Conservation (phyloP, 2,797 vertebrate genomes). For the Chiloscyllium punctatum region DNA sequence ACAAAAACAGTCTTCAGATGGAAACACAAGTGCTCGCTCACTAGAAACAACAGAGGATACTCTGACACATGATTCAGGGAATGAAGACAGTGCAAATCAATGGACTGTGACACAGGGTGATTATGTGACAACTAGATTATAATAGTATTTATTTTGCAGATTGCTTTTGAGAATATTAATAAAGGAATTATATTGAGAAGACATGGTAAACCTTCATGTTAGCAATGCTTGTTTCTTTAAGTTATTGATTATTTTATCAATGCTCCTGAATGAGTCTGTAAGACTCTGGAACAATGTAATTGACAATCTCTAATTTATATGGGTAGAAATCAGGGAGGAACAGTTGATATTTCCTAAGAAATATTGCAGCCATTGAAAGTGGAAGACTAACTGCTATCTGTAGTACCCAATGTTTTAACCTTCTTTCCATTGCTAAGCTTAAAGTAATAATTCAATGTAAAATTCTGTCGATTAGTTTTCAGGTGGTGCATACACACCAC, state of each 20-base stretch:
- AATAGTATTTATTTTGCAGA: slow-evolving; percentile 55
- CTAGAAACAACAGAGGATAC: slow-evolving; percentile 48
- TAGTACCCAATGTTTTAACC: background rate
- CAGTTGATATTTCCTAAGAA: slow-evolving; percentile 18
- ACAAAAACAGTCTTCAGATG: slow-evolving; percentile 46
- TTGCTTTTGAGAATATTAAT: slow-evolving; percentile 45
- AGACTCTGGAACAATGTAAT: background rate
- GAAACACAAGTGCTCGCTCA: slow-evolving; percentile 42
- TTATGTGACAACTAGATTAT: slow-evolving; percentile 64
- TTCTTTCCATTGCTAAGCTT: background rate
- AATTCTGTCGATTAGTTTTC: background rate
- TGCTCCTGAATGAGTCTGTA: background rate
- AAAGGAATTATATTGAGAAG: slow-evolving; percentile 49
- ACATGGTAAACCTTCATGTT: slow-evolving; percentile 11
- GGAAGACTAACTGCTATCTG: background rate
- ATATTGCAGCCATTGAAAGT: slow-evolving; percentile 17
- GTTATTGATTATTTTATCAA: slow-evolving; percentile 8
- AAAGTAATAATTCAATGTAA: background rate
- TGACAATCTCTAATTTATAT: slow-evolving; percentile 24
- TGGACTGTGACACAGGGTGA: slow-evolving; percentile 55
- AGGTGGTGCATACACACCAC: background rate
- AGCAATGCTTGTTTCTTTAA: slow-evolving; percentile 25
- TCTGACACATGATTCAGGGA: slow-evolving; percentile 38
- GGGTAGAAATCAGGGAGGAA: background rate
- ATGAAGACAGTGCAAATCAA: slow-evolving; percentile 46